A percentile compares a stretch with the other conserved stretches of the same genome.
Evolutionary conservation across 2,797 vertebrate genomes (phyloP).

Genomic region (Neoniphon sammara): DNA sequence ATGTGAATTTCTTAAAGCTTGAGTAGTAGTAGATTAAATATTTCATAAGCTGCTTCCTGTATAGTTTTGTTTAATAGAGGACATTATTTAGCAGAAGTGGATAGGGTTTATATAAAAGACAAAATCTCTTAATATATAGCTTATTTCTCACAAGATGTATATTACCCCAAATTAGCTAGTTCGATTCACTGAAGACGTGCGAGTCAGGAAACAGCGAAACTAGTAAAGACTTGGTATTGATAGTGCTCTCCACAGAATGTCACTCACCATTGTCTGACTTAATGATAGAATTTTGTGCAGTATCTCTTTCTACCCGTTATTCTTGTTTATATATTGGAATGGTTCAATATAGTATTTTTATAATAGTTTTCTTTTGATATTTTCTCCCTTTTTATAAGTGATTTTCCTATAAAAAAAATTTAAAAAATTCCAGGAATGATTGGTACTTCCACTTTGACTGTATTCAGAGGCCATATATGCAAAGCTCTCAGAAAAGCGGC

Average conservation of each 20-base stretch:
- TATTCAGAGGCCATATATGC: conserved; percentile 68
- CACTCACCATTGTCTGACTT: conserved; percentile 54
- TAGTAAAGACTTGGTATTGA: conserved; percentile 49
- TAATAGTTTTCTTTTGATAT: conserved; percentile 84
- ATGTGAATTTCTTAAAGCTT: conserved; percentile 9
- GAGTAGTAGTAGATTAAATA: conserved; percentile 25
- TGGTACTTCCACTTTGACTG: conserved; percentile 75
- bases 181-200: conserved; percentile 38
- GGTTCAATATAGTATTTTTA: conserved; percentile 84
- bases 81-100: conserved; percentile 30
- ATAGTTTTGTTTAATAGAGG: conserved; percentile 32
- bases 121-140: conserved; percentile 56
- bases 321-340: conserved; percentile 70
- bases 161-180: conserved; percentile 40
- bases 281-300: conserved; percentile 53
- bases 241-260: conserved; percentile 72
- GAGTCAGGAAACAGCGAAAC: conserved; percentile 55
- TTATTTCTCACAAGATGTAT: conserved; percentile 50
- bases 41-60: conserved; percentile 16
- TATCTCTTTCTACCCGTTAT: conserved; percentile 67
- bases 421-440: conserved; percentile 67
- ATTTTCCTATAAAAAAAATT: conserved; percentile 69
- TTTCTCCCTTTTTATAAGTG: conserved; percentile 83
- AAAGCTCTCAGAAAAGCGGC: conserved; percentile 42
- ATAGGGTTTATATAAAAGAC: conserved; percentile 50